A percentile compares a stretch with the other conserved stretches of the same genome.
Conservation (phyloP, 92 coral and sea anemone genomes). For the Pocillopora grandis region DNA sequence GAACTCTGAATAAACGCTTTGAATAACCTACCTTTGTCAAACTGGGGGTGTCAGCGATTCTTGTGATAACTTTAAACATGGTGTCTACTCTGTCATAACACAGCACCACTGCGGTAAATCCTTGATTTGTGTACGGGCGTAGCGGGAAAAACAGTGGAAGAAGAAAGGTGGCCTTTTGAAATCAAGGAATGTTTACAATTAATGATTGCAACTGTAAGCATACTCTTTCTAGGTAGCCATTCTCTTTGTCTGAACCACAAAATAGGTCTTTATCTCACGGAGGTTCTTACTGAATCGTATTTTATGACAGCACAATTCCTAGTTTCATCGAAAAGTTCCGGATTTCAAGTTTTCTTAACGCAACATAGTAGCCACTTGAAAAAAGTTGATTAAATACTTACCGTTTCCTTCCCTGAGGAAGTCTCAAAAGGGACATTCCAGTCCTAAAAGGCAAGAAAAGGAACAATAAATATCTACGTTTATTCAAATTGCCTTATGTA, state of each 20-base stretch:
- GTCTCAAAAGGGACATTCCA: conserved; percentile 92
- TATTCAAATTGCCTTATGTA: no score
- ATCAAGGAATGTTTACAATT: neutral
- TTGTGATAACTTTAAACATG: conserved; percentile 90
- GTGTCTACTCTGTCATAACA: conserved; percentile 92
- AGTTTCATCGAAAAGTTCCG: no score
- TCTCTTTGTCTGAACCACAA: neutral
- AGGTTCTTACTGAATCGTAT: no score
- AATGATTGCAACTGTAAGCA: neutral
- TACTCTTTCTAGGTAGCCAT: neutral
- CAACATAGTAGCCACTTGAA: no score
- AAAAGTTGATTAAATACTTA: conserved; percentile 38
- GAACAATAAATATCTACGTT: neutral
- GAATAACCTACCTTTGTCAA: conserved; percentile 77
- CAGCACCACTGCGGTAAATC: conserved; percentile 96
- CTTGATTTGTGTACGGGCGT: conserved; percentile 79
- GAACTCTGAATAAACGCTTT: no score
- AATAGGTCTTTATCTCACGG: no score
- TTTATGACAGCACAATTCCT: no score
- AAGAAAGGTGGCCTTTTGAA: conserved; percentile 60
- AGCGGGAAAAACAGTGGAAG: conserved; percentile 86
- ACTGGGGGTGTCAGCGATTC: conserved; percentile 85
- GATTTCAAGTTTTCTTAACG: no score
- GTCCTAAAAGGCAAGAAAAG: conserved; percentile 57
- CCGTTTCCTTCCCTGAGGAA: conserved; percentile 56